Evolutionary conservation across 2,888 invertebrate genomes (phyloP).

Genomic region (Hypomecis atomaria): DNA sequence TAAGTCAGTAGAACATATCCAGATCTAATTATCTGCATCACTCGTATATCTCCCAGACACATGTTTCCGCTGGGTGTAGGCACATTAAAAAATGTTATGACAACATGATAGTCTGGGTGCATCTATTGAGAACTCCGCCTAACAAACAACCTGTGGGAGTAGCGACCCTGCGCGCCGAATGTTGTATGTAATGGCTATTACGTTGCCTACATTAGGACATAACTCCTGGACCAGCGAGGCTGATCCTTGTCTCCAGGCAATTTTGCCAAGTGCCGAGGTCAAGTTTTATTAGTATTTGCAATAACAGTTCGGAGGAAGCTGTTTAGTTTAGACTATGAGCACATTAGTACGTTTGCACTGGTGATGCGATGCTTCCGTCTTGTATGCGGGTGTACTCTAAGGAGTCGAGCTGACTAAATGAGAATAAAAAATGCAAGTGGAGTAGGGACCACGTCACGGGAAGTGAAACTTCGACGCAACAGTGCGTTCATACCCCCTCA

Average conservation of each 20-base stretch:
- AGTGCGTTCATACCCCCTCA: too few relatives aligned
- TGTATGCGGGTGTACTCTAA: conserved; percentile 1
- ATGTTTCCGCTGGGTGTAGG: too few relatives aligned
- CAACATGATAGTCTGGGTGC: too few relatives aligned
- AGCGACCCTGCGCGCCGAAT: conserved; percentile 64
- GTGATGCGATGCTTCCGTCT: conserved; percentile 27
- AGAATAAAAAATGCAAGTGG: too few relatives aligned
- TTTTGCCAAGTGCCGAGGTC: conserved; percentile 72
- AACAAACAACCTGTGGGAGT: conserved; percentile 59
- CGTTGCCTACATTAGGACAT: conserved; percentile 52
- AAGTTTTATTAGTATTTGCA: conserved; percentile 58
- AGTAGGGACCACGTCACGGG: too few relatives aligned
- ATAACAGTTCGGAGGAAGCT: conserved; percentile 44
- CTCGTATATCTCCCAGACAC: too few relatives aligned
- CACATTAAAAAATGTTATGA: too few relatives aligned
- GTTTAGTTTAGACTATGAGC: conserved; percentile 22
- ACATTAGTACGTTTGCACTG: conserved; percentile 33
- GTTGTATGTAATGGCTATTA: conserved; percentile 62
- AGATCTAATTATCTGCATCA: too few relatives aligned
- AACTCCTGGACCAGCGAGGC: conserved; percentile 48
- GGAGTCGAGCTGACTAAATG: too few relatives aligned
- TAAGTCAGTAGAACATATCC: too few relatives aligned
- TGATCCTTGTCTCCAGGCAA: conserved; percentile 65
- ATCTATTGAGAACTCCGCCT: conserved; percentile 33
- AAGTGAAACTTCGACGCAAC: too few relatives aligned